Percentiles rank a stretch among this genome's conserved stretches.
Conservation (phyloP, 2,797 vertebrate species). For the Falco cherrug region DNA sequence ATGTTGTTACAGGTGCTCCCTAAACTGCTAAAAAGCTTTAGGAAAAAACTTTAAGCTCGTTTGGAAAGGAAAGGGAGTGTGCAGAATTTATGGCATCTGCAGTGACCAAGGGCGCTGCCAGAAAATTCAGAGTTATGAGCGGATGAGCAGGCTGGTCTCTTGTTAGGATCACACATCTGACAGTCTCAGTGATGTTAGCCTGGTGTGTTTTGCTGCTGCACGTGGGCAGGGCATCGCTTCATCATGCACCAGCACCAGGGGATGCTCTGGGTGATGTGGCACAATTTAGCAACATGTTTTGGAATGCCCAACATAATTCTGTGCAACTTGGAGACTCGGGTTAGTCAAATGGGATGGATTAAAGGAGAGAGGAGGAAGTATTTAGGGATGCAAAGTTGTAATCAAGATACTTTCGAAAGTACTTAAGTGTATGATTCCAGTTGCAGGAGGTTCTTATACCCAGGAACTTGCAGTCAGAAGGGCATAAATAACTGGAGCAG, state of each 20-base stretch:
- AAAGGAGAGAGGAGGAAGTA: background rate
- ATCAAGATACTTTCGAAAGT: background rate
- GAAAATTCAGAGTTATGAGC: background rate
- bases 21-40: background rate
- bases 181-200: background rate
- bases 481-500: background rate
- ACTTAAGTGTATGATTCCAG: background rate
- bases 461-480: background rate
- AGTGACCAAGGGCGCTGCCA: background rate
- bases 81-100: conserved; percentile 25
- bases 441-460: background rate
- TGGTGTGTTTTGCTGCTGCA: background rate
- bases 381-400: background rate
- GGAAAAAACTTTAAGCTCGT: background rate
- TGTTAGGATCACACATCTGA: background rate
- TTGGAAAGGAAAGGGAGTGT: background rate
- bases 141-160: background rate
- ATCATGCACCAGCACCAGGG: rapidly evolving
- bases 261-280: background rate
- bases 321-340: background rate
- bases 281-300: rapidly evolving
- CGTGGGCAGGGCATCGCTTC: rapidly evolving
- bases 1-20: background rate
- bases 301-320: rapidly evolving
- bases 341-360: background rate